Conservation (phyloP, 2,888 invertebrate genomes). For the Drosophila paranaensis region DNA sequence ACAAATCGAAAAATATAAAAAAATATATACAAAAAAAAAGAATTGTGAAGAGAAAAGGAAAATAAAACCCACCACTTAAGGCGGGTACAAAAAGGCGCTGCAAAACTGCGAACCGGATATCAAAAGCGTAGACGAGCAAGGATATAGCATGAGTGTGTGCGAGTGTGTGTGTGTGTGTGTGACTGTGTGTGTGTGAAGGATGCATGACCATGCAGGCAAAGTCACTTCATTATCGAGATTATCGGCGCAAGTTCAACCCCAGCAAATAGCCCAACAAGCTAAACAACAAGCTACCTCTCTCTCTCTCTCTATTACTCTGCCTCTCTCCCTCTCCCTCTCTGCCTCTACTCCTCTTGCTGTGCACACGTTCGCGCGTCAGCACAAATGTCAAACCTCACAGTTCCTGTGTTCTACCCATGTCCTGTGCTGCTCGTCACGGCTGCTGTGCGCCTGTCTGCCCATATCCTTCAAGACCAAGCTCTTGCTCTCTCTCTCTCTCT, state of each 20-base stretch:
- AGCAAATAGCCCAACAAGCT: constrained; percentile 48
- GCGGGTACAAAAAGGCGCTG: constrained; percentile 55
- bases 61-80: constrained; percentile 79
- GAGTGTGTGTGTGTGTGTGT: constrained; percentile 32
- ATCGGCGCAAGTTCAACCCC: constrained; percentile 81
- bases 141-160: constrained; percentile 1
- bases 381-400: constrained; percentile 81
- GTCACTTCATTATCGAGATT: constrained; percentile 82
- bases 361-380: constrained; percentile 82
- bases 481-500: constrained; percentile 6
- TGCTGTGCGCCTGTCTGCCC: constrained; percentile 74
- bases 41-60: constrained; percentile 18
- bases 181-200: constrained; percentile 56
- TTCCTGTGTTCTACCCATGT: constrained; percentile 38
- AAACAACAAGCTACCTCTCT: constrained; percentile 38
- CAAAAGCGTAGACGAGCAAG: constrained; percentile 59
- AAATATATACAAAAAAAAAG: constrained; percentile 6
- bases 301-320: not conserved
- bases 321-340: not conserved
- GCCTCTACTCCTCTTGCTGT: constrained; percentile 37
- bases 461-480: constrained; percentile 70
- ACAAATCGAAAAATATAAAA: constrained; percentile 44
- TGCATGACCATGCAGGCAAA: constrained; percentile 77
- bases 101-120: constrained; percentile 74
- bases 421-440: constrained; percentile 46